phyloP scores from a whole-genome alignment of 2,888 invertebrate species.

The Dugesia japonica region DNA sequence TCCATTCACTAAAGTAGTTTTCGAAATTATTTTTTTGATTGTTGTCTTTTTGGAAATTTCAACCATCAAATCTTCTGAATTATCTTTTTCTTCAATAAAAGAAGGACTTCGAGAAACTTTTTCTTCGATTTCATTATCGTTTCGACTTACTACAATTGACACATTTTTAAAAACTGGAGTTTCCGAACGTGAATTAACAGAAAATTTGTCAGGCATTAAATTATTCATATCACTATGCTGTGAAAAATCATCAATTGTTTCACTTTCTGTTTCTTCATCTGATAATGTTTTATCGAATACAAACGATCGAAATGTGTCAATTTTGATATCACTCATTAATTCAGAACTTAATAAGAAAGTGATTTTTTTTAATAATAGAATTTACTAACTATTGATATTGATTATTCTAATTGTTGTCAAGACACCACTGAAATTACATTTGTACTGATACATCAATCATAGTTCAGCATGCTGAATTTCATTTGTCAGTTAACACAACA shows the following conservation, averaged over 20 bases:
- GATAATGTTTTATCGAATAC: not conserved
- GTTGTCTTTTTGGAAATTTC: not conserved
- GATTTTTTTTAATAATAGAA: not conserved
- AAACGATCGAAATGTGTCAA: not conserved
- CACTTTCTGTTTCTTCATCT: not conserved
- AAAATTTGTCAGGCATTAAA: not conserved
- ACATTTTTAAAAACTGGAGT: not conserved
- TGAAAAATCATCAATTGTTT: slow-evolving; percentile 5
- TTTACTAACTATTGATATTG: not conserved
- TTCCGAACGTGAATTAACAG: not conserved
- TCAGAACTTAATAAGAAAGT: not conserved
- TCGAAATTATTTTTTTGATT: not conserved
- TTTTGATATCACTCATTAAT: not conserved
- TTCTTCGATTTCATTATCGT: not conserved
- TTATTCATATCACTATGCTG: not conserved
- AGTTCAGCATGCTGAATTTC: no score
- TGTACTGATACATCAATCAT: no score
- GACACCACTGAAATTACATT: not conserved
- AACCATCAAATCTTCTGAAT: slow-evolving; percentile 1
- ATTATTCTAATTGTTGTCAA: not conserved
- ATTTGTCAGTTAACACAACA: no score
- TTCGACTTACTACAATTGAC: not conserved
- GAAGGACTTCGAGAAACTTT: not conserved
- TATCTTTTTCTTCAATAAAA: not conserved
- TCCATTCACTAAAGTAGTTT: not conserved